These are phyloP conservation scores for Acleris literana DNA, from an alignment of 2,888 invertebrate species.

Conservation along the genomic window DNA sequence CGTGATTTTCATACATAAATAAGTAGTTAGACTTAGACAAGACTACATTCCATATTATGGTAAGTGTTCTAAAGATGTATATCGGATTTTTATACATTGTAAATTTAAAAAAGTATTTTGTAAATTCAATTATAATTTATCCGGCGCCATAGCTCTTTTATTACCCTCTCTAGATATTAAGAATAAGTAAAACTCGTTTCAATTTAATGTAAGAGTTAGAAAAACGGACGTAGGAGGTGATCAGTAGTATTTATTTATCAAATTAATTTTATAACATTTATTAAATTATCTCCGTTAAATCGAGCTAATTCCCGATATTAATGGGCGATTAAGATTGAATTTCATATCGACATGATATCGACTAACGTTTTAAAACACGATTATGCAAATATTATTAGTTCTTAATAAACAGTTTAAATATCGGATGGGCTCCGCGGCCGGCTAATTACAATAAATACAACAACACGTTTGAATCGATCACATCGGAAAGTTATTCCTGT, in stretches of 20 bases:
- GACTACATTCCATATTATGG: too few species aligned
- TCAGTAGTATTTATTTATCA: constrained; percentile 57
- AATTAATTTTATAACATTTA: constrained; percentile 60
- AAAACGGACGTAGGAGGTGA: neutral
- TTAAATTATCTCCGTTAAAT: constrained; percentile 64
- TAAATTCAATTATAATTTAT: too few species aligned
- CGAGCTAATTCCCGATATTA: constrained; percentile 74
- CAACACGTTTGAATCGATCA: constrained; percentile 79
- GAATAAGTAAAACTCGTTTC: constrained; percentile 8
- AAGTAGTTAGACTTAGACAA: too few species aligned
- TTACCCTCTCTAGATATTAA: neutral
- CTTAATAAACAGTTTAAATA: constrained; percentile 77
- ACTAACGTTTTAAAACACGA: constrained; percentile 70
- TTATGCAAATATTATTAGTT: constrained; percentile 82
- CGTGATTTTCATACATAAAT: too few species aligned
- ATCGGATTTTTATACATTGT: too few species aligned
- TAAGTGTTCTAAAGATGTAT: too few species aligned
- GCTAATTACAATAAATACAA: constrained; percentile 81
- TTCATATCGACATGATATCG: constrained; percentile 73
- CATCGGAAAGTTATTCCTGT: constrained; percentile 74
- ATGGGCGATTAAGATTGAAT: constrained; percentile 77
- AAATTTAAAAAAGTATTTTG: too few species aligned
- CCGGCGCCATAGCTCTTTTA: too few species aligned
- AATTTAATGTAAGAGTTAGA: constrained; percentile 17
- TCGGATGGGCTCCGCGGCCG: constrained; percentile 61